Base-by-base conservation (phyloP, 2,797 vertebrate species). In the Phrynocephalus vlangalii region DNA sequence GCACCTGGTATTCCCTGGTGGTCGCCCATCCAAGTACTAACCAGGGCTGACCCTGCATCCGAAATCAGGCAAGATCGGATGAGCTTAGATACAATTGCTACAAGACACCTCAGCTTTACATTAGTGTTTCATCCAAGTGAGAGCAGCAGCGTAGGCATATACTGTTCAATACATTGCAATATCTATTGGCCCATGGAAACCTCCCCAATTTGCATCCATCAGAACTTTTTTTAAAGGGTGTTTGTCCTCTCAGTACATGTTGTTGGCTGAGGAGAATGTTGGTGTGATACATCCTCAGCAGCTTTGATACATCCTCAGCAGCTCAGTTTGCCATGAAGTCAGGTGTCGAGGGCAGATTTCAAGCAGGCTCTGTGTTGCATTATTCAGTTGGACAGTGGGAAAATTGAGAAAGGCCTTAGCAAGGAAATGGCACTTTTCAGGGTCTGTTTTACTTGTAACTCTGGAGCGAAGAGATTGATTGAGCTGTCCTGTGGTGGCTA, bases 391-490 rank as follows among this genome's bases (percentile, higher is more conserved):
- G 67, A 20, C 75, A 24, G 38, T n/a, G 70, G 63, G 0, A 86
- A 18, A 71, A 15, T 7, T 8, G 63, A 9, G 18, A 63, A 30
- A 81, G 18, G 18, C 28, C 56, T 86, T 66, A 75, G 13, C 30
- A 67, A 82, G 70, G 38, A 76, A 70, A 72, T 38, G 0, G 52
- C 82, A 90, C 50, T 87, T 92, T 92, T 93, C 93, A 92, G 93
- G 88, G 60, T 73, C 50, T 77, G 73, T 83, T 87, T 86, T 63
- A 33, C 71, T 82, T 87, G 79, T 82, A 87, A 79, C 91, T 93
- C 91, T 91, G 93, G 90, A 94, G 86, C 87, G 0, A 9, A 76
- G 87, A 90, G 91, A 87, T 89, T 6, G 1, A 76, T 85, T 63
- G n/a, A 73, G 86, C 92, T 90, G 66, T 85, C 66, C 7, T 86